Conservation (phyloP, 2,797 vertebrate species). For the Bryconaethiops microstoma region DNA sequence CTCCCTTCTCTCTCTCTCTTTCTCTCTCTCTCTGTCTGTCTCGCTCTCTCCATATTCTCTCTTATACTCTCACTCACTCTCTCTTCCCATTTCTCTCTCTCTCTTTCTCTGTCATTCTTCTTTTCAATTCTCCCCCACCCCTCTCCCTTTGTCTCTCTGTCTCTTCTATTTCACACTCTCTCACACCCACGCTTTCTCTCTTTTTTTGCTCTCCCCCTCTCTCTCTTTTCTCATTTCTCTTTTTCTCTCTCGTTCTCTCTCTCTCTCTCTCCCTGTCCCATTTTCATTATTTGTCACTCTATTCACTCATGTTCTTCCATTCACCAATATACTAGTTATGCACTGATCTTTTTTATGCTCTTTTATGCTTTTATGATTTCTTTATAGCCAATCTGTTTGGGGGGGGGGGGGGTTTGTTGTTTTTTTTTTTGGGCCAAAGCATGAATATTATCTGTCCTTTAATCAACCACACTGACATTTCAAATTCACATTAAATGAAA, state of each 20-base stretch:
- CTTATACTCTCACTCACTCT: background rate
- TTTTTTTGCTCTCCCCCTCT: background rate
- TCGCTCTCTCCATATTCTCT: conserved; percentile 15
- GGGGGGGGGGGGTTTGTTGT: too few relatives aligned
- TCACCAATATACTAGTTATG: too few relatives aligned
- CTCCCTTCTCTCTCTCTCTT: background rate
- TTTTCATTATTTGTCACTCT: background rate
- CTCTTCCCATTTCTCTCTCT: background rate
- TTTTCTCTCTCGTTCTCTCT: background rate
- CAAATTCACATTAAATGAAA: too few relatives aligned
- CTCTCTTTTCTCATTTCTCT: background rate
- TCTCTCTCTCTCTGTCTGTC: background rate
- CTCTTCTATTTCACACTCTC: background rate
- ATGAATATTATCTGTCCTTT: too few relatives aligned
- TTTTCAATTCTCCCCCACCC: background rate
- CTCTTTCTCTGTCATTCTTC: background rate
- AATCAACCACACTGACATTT: too few relatives aligned
- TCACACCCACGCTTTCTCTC: background rate
- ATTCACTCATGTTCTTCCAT: background rate
- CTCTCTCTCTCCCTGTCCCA: background rate
- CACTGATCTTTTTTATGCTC: too few relatives aligned
- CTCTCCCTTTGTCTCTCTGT: background rate
- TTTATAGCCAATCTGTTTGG: too few relatives aligned
- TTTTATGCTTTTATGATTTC: too few relatives aligned
- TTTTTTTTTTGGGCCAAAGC: too few relatives aligned